Percentiles rank a stretch among this genome's conserved stretches.
phyloP scores from a whole-genome alignment of 2,797 vertebrate genomes.

The Crenichthys baileyi region DNA sequence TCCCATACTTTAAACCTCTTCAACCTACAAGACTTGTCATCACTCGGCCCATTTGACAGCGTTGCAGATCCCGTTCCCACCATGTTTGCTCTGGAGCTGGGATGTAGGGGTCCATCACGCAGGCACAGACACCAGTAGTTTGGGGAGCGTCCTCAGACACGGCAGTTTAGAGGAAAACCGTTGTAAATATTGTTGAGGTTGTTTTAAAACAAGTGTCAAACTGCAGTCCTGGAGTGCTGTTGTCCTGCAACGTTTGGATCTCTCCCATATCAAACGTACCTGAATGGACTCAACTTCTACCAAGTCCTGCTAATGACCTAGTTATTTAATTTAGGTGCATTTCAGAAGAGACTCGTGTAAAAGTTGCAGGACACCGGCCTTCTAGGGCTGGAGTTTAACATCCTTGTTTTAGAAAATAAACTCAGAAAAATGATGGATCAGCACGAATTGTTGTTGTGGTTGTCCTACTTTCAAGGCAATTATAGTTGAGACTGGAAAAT shows the following conservation, averaged over 20 bases:
- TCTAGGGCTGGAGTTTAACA: not conserved
- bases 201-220: too few relatives aligned
- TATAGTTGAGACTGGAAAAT: not conserved
- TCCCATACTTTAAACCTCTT: not conserved
- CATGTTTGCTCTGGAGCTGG: too few relatives aligned
- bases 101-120: too few relatives aligned
- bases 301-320: not conserved
- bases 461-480: not conserved
- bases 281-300: not conserved
- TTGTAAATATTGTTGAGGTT: too few relatives aligned
- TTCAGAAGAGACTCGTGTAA: too few relatives aligned
- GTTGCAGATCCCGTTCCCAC: not conserved
- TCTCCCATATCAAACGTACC: not conserved
- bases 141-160: too few relatives aligned
- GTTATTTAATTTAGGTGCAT: not conserved
- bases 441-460: not conserved
- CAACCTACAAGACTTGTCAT: not conserved
- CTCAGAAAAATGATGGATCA: not conserved
- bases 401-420: not conserved
- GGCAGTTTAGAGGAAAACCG: too few relatives aligned
- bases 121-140: too few relatives aligned
- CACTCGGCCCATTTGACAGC: not conserved
- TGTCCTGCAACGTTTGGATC: not conserved
- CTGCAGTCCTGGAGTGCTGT: too few relatives aligned
- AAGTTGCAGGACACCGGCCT: too few relatives aligned